A percentile compares a stretch with the other conserved stretches of the same genome.
phyloP scores from a whole-genome alignment of 2,797 vertebrate genomes.

The Fringilla coelebs region DNA sequence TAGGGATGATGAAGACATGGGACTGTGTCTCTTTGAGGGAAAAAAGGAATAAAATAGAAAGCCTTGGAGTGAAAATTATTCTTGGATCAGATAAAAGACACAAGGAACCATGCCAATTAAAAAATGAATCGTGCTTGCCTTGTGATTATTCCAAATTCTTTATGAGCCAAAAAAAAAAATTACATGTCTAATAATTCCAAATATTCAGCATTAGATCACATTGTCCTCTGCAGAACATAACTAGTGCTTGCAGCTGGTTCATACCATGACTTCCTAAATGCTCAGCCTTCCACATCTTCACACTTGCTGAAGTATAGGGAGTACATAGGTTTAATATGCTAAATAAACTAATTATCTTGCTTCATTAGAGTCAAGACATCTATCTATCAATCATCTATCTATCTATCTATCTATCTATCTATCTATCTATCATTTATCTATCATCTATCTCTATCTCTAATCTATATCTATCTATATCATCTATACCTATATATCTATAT shows the following conservation, averaged over 20 bases:
- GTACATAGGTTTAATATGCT: background rate
- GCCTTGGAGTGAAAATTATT: background rate
- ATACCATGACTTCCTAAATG: background rate
- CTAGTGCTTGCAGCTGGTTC: background rate
- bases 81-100: background rate
- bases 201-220: background rate
- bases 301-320: background rate
- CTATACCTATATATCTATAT: background rate
- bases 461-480: background rate
- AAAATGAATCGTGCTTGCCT: background rate
- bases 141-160: background rate
- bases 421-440: background rate
- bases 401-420: background rate
- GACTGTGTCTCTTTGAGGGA: accelerated
- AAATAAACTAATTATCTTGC: background rate
- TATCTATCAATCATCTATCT: too few species aligned
- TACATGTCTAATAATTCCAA: background rate
- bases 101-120: background rate
- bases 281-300: background rate
- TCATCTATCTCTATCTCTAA: too few species aligned
- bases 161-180: background rate
- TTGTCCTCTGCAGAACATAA: background rate
- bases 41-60: background rate
- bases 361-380: background rate
- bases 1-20: background rate